Evolutionary conservation across 2,113 vertebrate genomes (phyloP).

Genomic region (Acrocephalus arundinaceus): DNA sequence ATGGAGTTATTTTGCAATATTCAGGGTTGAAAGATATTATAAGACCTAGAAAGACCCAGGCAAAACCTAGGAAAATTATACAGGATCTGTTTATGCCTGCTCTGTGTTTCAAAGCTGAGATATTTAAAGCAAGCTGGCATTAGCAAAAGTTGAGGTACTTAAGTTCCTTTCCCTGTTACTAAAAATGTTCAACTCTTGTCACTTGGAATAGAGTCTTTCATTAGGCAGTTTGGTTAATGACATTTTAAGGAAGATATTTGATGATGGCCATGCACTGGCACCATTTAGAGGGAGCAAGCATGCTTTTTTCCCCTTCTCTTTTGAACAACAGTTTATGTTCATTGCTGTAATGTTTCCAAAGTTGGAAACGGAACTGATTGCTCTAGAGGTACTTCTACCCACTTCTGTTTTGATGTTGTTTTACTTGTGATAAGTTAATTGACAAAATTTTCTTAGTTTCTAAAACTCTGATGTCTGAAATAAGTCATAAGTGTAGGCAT

Average conservation of each 20-base stretch:
- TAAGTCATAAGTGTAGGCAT: neutral
- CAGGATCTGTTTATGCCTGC: neutral
- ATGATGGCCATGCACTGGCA: neutral
- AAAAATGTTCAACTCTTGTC: neutral
- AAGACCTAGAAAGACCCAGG: neutral
- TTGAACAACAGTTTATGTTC: neutral
- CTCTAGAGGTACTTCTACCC: neutral
- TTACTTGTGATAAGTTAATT: neutral
- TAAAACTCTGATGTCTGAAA: neutral
- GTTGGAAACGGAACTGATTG: neutral
- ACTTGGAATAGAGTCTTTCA: neutral
- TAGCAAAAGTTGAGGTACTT: neutral
- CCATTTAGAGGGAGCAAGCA: neutral
- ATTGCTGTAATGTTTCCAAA: neutral
- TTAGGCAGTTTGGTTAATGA: neutral
- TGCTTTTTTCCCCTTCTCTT: neutral
- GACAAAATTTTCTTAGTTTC: neutral
- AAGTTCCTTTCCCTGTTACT: neutral
- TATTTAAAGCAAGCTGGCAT: neutral
- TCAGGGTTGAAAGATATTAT: neutral
- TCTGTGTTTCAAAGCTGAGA: neutral
- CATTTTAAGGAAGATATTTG: neutral
- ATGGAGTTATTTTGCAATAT: neutral
- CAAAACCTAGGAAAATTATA: neutral
- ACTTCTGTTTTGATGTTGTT: neutral